Conservation (phyloP, 1,140 invertebrate species). For the Holotrichia oblita region DNA sequence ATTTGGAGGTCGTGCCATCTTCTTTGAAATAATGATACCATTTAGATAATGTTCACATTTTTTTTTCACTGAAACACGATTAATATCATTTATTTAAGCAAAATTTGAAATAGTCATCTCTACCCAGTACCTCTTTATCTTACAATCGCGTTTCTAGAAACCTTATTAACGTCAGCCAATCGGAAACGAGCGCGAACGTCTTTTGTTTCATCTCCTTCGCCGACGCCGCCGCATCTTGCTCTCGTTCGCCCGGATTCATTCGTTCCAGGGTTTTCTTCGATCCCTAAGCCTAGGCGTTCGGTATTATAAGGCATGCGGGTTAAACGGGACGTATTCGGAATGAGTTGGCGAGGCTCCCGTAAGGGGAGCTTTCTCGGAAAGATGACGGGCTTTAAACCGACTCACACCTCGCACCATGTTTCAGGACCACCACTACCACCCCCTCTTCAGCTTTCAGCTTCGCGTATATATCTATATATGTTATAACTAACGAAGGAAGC, state of each 20-base stretch:
- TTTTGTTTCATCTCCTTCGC: neutral
- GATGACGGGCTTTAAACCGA: neutral
- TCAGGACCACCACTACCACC: neutral
- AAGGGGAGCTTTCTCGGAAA: neutral
- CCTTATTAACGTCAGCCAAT: neutral
- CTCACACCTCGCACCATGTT: neutral
- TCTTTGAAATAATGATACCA: too few species aligned
- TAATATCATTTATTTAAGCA: too few species aligned
- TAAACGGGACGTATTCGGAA: neutral
- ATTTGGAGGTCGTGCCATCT: too few species aligned
- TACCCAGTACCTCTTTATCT: too few species aligned
- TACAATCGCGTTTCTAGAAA: neutral
- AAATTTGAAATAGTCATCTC: too few species aligned
- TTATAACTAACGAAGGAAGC: too few species aligned
- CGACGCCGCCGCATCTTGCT: neutral
- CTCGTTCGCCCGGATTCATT: neutral
- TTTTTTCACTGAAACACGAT: too few species aligned
- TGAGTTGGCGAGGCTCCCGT: neutral
- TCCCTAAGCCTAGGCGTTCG: neutral
- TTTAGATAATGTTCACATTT: too few species aligned
- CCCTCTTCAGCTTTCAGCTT: neutral
- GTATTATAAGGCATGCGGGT: neutral
- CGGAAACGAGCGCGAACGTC: neutral
- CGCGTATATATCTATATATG: too few species aligned
- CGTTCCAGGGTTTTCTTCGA: slow-evolving; percentile 5